A percentile compares a stretch with the other conserved stretches of the same genome.
Conservation (phyloP, 2,113 vertebrate genomes). For the Propithecus coquereli region DNA sequence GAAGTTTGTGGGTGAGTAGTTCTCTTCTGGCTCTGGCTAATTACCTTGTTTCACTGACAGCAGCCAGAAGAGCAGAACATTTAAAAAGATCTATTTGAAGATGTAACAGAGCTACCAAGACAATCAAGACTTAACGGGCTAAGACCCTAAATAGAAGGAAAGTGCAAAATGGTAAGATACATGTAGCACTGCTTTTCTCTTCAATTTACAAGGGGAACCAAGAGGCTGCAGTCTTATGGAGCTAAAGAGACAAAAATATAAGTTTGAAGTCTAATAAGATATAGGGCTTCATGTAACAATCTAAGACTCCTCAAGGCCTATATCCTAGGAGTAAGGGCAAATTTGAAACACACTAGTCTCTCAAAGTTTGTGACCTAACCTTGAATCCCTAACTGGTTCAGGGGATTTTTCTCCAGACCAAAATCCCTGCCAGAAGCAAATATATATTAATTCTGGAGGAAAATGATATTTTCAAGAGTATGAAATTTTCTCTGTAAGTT, state of each 20-base stretch:
- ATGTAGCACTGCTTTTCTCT: background rate
- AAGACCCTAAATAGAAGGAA: background rate
- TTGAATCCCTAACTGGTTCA: background rate
- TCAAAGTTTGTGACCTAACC: background rate
- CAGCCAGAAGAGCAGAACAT: background rate
- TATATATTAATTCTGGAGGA: background rate
- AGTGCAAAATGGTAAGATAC: background rate
- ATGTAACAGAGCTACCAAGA: background rate
- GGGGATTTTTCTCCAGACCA: background rate
- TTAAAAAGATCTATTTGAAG: background rate
- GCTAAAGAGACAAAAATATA: background rate
- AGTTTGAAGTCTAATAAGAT: background rate
- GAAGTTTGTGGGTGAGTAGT: background rate
- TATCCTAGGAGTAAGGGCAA: background rate
- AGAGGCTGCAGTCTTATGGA: background rate
- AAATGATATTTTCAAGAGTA: background rate
- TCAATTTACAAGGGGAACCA: background rate
- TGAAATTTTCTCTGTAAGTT: background rate
- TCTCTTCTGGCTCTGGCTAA: background rate
- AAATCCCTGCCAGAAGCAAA: conserved; percentile 5
- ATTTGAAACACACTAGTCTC: background rate
- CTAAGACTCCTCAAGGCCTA: background rate
- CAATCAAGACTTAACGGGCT: background rate
- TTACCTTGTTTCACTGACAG: background rate
- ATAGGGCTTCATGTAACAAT: background rate